These are phyloP conservation scores for Maniola hyperantus DNA, from an alignment of 2,888 invertebrate genomes.

Conservation along the genomic window DNA sequence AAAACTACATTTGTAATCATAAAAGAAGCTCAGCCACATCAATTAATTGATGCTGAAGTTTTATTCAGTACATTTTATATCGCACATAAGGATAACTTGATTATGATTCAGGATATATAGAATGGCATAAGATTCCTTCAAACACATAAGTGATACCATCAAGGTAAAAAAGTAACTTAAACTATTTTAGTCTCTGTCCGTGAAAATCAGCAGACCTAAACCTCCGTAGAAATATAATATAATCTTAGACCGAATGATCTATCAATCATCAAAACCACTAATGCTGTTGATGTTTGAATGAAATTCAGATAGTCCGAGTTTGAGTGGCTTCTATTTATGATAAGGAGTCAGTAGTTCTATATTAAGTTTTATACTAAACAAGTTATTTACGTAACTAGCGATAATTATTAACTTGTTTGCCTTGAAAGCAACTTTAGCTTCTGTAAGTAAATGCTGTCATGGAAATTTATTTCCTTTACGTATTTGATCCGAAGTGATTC, in stretches of 20 bases:
- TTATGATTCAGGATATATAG: not conserved
- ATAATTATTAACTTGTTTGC: not conserved
- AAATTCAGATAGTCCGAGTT: not conserved
- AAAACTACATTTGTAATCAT: not conserved
- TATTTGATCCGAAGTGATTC: not conserved
- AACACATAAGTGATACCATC: not conserved
- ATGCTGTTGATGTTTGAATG: not conserved
- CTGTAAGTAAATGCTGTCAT: not conserved
- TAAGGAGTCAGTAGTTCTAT: not conserved
- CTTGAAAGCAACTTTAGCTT: not conserved
- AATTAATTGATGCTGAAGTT: not conserved
- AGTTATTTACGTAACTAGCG: not conserved
- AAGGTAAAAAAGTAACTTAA: not conserved
- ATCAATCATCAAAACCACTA: slow-evolving; percentile 12
- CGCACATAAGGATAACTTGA: not conserved
- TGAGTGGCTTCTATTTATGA: not conserved
- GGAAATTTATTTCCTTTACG: slow-evolving; percentile 3
- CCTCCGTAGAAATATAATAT: slow-evolving; percentile 2
- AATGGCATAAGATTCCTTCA: not conserved
- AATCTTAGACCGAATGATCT: not conserved
- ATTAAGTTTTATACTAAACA: not conserved
- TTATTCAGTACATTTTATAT: not conserved
- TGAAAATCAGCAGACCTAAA: slow-evolving; percentile 6
- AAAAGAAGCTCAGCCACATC: not conserved
- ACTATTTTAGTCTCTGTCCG: slow-evolving; percentile 1